Evolutionary conservation across 2,888 invertebrate species (phyloP).

Genomic region (Drosophila leonis): DNA sequence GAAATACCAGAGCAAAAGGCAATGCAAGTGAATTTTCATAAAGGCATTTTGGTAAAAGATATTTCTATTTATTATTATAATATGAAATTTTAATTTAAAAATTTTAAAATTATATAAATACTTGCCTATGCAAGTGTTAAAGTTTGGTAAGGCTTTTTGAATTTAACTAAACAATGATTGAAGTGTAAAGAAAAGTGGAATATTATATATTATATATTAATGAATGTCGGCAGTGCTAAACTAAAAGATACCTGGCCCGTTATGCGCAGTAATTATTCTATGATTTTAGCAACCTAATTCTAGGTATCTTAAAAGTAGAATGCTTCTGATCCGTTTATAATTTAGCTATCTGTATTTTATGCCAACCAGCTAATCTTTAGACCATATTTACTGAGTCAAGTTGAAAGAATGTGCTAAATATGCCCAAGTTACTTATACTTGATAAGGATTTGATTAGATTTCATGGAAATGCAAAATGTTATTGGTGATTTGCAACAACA

Average conservation of each 20-base stretch:
- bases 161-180: no score
- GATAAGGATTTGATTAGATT: neutral
- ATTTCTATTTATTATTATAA: neutral
- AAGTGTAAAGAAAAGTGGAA: no score
- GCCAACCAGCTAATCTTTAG: neutral
- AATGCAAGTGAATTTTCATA: neutral
- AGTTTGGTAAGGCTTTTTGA: no score
- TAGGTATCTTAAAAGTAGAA: no score
- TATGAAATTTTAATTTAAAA: neutral
- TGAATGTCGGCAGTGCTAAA: no score
- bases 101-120: neutral
- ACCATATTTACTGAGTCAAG: neutral
- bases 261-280: no score
- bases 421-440: neutral
- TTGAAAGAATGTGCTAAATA: neutral
- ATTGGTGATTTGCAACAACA: neutral
- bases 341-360: neutral
- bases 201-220: no score
- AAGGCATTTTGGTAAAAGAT: neutral
- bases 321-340: neutral
- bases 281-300: no score
- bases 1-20: conserved; percentile 1
- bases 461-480: neutral
- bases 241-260: no score
- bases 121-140: neutral